Evolutionary conservation across 1,140 invertebrate species (phyloP).

Genomic region (Trialeurodes vaporariorum): DNA sequence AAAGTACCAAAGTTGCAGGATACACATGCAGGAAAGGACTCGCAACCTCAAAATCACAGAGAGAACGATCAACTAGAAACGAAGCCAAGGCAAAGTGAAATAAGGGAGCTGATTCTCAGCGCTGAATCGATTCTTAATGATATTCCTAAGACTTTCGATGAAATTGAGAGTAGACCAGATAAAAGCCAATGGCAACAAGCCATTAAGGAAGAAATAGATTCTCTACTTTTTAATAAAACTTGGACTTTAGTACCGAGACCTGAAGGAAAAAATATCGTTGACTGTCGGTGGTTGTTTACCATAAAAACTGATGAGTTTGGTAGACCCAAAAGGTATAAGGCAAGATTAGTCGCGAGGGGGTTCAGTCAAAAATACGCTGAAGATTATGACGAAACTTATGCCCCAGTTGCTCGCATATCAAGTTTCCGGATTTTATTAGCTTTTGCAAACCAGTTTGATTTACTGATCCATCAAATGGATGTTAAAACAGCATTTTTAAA

Average conservation of each 20-base stretch:
- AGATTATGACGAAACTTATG: conserved; percentile 32
- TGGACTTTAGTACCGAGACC: conserved; percentile 30
- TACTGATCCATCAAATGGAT: no score
- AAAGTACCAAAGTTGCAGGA: no score
- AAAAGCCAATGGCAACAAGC: conserved; percentile 28
- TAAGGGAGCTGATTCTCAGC: no score
- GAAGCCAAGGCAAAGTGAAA: no score
- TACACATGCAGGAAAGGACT: no score
- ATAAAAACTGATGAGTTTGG: no score
- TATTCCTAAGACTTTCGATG: neutral
- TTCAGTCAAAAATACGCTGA: conserved; percentile 19
- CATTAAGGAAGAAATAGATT: conserved; percentile 31
- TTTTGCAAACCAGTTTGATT: conserved; percentile 28
- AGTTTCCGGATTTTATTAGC: conserved; percentile 32
- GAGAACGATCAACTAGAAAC: no score
- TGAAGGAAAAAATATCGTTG: conserved; percentile 25
- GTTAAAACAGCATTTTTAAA: conserved; percentile 28
- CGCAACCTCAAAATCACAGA: no score
- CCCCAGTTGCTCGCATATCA: conserved; percentile 29
- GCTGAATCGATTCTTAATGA: neutral
- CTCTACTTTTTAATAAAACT: conserved; percentile 31
- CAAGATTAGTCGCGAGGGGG: no score
- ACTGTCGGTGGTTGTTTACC: conserved; percentile 32
- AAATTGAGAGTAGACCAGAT: neutral
- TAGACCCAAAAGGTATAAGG: conserved; percentile 16